Evolutionary conservation across 2,113 vertebrate genomes (phyloP), one percentile per base, ranked within the genome.

Genomic region (Phaetusa simplex): DNA sequence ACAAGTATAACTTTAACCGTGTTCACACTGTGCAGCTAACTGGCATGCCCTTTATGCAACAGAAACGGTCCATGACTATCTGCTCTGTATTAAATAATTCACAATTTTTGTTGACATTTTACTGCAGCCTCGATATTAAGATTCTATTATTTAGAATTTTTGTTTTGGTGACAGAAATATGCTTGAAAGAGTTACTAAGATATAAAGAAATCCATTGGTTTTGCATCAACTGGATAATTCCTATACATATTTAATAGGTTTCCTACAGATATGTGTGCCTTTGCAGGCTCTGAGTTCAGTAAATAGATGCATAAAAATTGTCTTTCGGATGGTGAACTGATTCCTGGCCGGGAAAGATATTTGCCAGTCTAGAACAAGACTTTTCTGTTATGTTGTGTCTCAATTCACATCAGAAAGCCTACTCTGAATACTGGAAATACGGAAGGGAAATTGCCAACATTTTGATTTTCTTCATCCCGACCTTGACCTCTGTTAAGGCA

Each of bases 231-330:
- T 76, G 82, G 73, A 27, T 95, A 82, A 95, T 95, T 96, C 77
- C 77, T 92, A 97, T 90, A 84, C 59, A 95, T 93, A 95, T 86
- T 93, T 92, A 92, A 92, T 89, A 93, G 69, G 76, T 86, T 96
- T 89, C 91, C 70, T 58, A 91, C 73, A 87, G 89, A 89, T 32
- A 78, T 14, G 50, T 29, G 67, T 0, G 67, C 62, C 27, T 90
- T 88, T 73, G 58, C 61, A 91, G 53, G 34, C 78, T 85, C 55
- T 17, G 43, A 82, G 21, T 87, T 94, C 89, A 79, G 69, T 91
- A 91, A 95, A 95, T 2, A 76, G 29, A 86, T 53, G 70, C 58
- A 92, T 55, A 87, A 87, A 90, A 92, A 84, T 23, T 45, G 73
- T 47, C 80, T 65, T 86, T 79, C 86, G 93, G 69, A 91, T 56